phyloP scores from a whole-genome alignment of 2,888 invertebrate species.

The Crematogaster levior region DNA sequence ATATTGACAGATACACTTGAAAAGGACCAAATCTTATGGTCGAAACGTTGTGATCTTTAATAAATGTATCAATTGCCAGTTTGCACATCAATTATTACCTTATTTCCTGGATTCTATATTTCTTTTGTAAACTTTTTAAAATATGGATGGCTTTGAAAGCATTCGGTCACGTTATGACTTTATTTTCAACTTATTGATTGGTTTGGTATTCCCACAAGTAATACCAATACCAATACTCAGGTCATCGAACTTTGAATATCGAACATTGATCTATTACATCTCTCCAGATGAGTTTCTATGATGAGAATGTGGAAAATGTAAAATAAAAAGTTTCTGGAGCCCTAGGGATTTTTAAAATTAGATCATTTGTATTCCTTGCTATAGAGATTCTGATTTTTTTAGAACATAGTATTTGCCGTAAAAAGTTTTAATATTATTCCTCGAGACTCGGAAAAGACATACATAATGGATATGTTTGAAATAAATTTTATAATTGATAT shows the following conservation, averaged over 20 bases:
- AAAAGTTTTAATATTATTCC: conserved; percentile 29
- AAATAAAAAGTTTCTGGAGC: conserved; percentile 73
- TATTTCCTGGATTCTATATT: too few relatives aligned
- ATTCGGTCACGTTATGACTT: conserved; percentile 23
- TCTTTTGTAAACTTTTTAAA: conserved; percentile 13
- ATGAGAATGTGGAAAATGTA: conserved; percentile 53
- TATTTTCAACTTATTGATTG: conserved; percentile 73
- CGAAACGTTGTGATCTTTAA: too few relatives aligned
- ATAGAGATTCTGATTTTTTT: conserved; percentile 58
- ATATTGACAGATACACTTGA: too few relatives aligned
- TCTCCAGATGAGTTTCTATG: conserved; percentile 74
- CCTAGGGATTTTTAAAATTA: conserved; percentile 78
- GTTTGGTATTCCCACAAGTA: conserved; percentile 68
- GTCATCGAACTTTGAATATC: conserved; percentile 70
- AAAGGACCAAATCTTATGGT: too few relatives aligned
- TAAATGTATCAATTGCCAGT: too few relatives aligned
- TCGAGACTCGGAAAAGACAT: not conserved
- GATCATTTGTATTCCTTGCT: conserved; percentile 79
- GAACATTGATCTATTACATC: conserved; percentile 73
- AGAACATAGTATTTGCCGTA: conserved; percentile 56
- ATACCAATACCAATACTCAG: conserved; percentile 59
- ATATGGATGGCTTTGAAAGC: not conserved
- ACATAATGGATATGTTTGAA: not conserved
- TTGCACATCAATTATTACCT: too few relatives aligned
- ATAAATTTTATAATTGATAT: not conserved